Base-by-base conservation (phyloP, 2,888 invertebrate species). In the Athalia cordata region DNA sequence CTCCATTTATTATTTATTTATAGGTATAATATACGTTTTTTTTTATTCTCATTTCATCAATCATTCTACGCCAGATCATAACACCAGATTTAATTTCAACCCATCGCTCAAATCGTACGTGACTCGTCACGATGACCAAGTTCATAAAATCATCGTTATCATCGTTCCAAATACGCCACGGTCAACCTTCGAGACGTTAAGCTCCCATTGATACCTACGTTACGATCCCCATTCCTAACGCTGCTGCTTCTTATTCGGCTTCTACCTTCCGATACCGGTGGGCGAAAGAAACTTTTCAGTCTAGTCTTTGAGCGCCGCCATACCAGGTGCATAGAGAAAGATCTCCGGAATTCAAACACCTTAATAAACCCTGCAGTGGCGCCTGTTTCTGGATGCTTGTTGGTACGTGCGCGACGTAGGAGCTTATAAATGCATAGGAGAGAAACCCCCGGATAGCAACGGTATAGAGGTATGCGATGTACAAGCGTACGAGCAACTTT, bases 331-430 rank as follows among this genome's bases (percentile, higher is more conserved):
- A 55, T 13, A 8, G 11, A 11, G 7, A 61, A 7, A 13, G 61
- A 7, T 61, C 13, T 49, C 9, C 13, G 66, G 67, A 67, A 50
- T 67, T 52, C 15, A 29, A 67, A 67, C 50, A 50, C 67, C 67
- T 67, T 67, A 67, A 67, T 67, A 67, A 52, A 45, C 3, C 50
- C 13, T 8, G 0, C 9, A 15, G 67, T 67, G 67, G 67, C 67
- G 50, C 52, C 67, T 52, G 52, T 29, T 52, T 3, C 15, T 29
- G 15, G 15, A 11, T 3, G 15, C 29, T 9, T 5, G 4, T 15
- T 52, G 11, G 13, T 52, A 13, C 13, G 1, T 7, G n/a, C 66
- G n/a, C n/a, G 65, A 47, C 47, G 47, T 0, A 47, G 29, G n/a
- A 5, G n/a, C 52, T 8, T 11, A 52, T 52, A 55, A 55, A 55